Percentiles rank a stretch among this genome's conserved stretches.
phyloP scores from a whole-genome alignment of 1,140 invertebrate genomes.

The Heliconius congener region DNA sequence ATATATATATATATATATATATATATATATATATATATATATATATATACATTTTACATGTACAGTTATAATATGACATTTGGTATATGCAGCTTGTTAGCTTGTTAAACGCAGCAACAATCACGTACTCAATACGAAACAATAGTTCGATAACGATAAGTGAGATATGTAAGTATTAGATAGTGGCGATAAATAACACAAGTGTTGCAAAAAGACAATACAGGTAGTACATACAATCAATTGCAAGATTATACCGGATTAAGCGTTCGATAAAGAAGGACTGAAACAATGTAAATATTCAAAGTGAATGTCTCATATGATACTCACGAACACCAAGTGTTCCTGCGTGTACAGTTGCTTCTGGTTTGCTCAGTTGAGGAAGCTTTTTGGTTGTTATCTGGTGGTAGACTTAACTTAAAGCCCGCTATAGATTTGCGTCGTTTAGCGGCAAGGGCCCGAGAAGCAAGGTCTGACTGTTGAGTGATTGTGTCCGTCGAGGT shows the following conservation, averaged over 20 bases:
- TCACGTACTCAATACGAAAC: conserved; percentile 46
- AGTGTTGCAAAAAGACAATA: conserved; percentile 23
- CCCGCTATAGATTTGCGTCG: conserved; percentile 73
- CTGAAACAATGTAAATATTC: conserved; percentile 11
- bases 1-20: too few relatives aligned
- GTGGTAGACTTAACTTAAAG: conserved; percentile 64
- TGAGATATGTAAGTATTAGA: conserved; percentile 48
- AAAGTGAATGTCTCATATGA: conserved; percentile 17
- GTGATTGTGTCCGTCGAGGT: conserved; percentile 57
- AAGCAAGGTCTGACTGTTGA: conserved; percentile 60
- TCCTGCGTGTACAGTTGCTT: conserved; percentile 66
- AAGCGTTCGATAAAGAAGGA: conserved; percentile 23
- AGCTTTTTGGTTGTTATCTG: conserved; percentile 56
- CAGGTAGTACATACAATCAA: conserved; percentile 23
- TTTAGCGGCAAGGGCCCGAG: conserved; percentile 73
- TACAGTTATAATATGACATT: conserved; percentile 8
- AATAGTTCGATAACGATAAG: conserved; percentile 44
- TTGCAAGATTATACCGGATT: conserved; percentile 19
- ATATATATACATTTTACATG: not conserved
- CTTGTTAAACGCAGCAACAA: conserved; percentile 45
- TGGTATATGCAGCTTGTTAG: conserved; percentile 38
- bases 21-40: too few relatives aligned
- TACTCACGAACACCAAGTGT: conserved; percentile 82
- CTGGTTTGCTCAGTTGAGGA: conserved; percentile 52
- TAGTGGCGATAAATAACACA: conserved; percentile 46